Evolutionary conservation across 2,113 vertebrate genomes (phyloP).

Genomic region (Muntiacus reevesi): DNA sequence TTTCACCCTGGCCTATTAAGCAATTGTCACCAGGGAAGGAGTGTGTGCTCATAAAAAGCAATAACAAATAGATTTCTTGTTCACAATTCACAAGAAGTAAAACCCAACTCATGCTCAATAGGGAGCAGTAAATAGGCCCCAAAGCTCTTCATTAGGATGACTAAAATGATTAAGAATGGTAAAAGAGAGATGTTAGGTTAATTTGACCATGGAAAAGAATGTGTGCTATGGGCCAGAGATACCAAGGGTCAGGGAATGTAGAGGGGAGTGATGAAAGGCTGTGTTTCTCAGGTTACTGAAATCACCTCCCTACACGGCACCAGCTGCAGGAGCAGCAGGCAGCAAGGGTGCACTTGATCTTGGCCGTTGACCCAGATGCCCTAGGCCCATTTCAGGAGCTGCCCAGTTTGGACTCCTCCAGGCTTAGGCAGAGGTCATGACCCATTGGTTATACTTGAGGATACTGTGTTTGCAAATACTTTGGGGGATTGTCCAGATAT

Average conservation of each 20-base stretch:
- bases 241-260: neutral
- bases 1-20: neutral
- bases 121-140: neutral
- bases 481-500: neutral
- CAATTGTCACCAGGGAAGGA: neutral
- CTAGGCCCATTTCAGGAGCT: neutral
- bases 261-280: neutral
- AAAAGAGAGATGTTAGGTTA: neutral
- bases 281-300: neutral
- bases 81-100: conserved; percentile 19
- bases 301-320: neutral
- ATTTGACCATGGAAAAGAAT: conserved; percentile 7
- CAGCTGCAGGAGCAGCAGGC: neutral
- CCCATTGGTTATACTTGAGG: neutral
- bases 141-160: neutral
- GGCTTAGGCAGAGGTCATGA: neutral
- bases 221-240: neutral
- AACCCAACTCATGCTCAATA: neutral
- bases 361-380: neutral
- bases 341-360: neutral
- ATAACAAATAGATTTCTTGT: neutral
- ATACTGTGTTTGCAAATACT: neutral
- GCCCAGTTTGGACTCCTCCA: neutral
- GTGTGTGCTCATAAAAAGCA: neutral
- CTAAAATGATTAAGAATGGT: conserved; percentile 24